Evolutionary conservation across 1,140 invertebrate genomes (phyloP).

Genomic region (Trichonephila clavipes): DNA sequence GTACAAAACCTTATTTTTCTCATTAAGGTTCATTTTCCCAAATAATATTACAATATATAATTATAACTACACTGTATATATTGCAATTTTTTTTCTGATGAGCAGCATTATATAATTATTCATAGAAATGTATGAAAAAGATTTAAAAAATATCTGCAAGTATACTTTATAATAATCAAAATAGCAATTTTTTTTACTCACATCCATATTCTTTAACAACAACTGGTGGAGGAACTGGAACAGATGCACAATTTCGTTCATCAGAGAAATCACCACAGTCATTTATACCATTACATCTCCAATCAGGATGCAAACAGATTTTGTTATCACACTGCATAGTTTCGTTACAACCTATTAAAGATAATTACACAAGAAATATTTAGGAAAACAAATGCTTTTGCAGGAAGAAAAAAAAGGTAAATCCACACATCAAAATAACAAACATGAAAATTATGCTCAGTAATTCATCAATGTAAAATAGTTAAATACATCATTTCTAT

Average conservation of each 20-base stretch:
- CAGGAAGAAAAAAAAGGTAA: too few relatives aligned
- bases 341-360: conserved; percentile 55
- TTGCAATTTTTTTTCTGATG: too few relatives aligned
- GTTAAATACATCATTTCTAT: too few relatives aligned
- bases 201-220: background rate
- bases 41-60: too few relatives aligned
- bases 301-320: conserved; percentile 77
- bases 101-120: background rate
- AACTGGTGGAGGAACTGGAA: conserved; percentile 34
- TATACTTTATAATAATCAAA: background rate
- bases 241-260: conserved; percentile 75
- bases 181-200: conserved; percentile 26
- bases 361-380: background rate
- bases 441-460: too few relatives aligned
- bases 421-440: too few relatives aligned
- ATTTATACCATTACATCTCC: conserved; percentile 77
- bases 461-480: too few relatives aligned
- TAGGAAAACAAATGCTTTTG: background rate
- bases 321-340: conserved; percentile 74
- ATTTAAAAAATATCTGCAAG: too few relatives aligned
- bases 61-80: too few relatives aligned
- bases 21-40: too few relatives aligned
- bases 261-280: conserved; percentile 78
- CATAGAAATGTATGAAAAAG: background rate
- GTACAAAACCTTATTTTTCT: too few relatives aligned